Evolutionary conservation across 2,797 vertebrate genomes (phyloP).

Genomic region (Crenuchus spilurus): DNA sequence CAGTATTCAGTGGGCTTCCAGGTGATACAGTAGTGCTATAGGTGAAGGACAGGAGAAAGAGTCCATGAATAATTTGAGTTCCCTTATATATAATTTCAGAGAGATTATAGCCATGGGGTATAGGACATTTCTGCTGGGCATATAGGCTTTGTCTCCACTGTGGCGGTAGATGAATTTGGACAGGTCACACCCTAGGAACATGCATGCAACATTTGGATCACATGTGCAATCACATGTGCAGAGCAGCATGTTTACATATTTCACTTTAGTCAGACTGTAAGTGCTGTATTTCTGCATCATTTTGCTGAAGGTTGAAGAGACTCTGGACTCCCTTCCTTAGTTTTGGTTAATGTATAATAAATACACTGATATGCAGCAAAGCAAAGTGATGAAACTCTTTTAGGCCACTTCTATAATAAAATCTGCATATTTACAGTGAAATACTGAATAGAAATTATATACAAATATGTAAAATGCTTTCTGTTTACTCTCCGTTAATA

Average conservation of each 20-base stretch:
- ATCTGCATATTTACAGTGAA: not conserved
- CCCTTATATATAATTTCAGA: constrained; percentile 49
- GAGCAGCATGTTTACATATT: not conserved
- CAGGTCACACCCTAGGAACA: constrained; percentile 42
- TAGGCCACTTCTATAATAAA: not conserved
- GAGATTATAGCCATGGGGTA: constrained; percentile 44
- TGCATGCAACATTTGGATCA: constrained; percentile 12
- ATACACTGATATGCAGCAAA: not conserved
- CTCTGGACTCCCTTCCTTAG: no score
- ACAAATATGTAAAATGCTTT: not conserved
- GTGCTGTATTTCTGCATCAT: not conserved
- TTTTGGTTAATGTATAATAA: not conserved
- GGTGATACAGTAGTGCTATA: constrained; percentile 19
- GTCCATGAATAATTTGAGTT: constrained; percentile 48
- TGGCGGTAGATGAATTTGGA: constrained; percentile 39
- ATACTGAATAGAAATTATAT: not conserved
- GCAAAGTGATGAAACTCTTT: not conserved
- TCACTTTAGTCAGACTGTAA: no score
- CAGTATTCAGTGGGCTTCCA: not conserved
- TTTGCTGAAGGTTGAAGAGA: not conserved
- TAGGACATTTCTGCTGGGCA: constrained; percentile 34
- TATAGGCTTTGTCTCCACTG: constrained; percentile 37
- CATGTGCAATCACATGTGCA: constrained; percentile 1
- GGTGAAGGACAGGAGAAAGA: constrained; percentile 44
- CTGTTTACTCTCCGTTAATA: not conserved